phyloP scores from a whole-genome alignment of 64 coral and sea anemone species.

The Pachyseris speciosa region DNA sequence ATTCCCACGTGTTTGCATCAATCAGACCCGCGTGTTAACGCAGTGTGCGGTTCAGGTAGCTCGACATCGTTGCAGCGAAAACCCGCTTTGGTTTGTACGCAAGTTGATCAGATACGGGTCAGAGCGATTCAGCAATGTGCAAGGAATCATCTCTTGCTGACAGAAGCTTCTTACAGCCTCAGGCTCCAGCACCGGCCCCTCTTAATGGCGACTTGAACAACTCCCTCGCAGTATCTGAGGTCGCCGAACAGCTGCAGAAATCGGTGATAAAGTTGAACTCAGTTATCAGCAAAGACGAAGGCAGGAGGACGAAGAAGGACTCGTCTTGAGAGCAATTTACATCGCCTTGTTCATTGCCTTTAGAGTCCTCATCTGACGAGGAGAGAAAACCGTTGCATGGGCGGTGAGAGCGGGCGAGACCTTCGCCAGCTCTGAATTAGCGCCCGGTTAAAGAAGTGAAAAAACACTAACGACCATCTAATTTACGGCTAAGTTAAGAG shows the following conservation, averaged over 20 bases:
- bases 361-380: constrained; percentile 50
- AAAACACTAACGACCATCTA: constrained; percentile 42
- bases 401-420: not conserved
- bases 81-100: not conserved
- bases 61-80: not conserved
- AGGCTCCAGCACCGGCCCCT: not conserved
- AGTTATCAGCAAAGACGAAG: constrained; percentile 53
- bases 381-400: not conserved
- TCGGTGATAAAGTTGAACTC: constrained; percentile 73
- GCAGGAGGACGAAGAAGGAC: constrained; percentile 25
- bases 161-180: not conserved
- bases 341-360: constrained; percentile 66
- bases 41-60: not conserved
- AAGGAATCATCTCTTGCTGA: constrained; percentile 18
- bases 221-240: constrained; percentile 59
- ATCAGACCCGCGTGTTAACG: not conserved
- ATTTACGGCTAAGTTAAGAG: not conserved
- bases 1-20: constrained; percentile 35
- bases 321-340: constrained; percentile 53
- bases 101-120: not conserved
- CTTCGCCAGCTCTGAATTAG: not conserved
- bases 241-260: constrained; percentile 73
- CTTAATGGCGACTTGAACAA: constrained; percentile 57
- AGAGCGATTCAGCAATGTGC: constrained; percentile 50
- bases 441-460: not conserved